Evolutionary conservation across 2,113 vertebrate species (phyloP).

Genomic region (Numida meleagris): DNA sequence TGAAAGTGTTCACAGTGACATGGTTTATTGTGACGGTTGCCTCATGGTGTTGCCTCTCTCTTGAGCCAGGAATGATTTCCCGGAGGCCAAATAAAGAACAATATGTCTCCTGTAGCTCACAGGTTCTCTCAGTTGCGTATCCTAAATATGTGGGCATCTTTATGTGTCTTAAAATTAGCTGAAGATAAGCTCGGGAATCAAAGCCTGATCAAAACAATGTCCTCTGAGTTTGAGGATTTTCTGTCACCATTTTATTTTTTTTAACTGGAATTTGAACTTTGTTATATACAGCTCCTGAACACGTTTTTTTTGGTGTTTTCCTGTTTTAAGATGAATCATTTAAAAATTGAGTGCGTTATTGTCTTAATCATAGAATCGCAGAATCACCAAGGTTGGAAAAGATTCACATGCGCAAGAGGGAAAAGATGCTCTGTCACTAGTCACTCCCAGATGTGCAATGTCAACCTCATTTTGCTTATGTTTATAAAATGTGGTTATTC

Average conservation of each 20-base stretch:
- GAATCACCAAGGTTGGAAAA: no score
- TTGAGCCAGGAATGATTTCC: neutral
- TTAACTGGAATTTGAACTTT: neutral
- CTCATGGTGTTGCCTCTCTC: neutral
- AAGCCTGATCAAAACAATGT: neutral
- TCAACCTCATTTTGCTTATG: neutral
- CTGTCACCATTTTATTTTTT: neutral
- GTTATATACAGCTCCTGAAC: neutral
- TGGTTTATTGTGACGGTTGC: neutral
- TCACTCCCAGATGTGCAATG: neutral
- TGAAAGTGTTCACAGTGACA: neutral
- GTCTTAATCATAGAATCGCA: neutral
- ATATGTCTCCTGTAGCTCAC: neutral
- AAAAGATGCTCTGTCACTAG: neutral
- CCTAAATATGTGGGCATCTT: neutral
- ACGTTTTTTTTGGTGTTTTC: neutral
- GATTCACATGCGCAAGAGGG: neutral
- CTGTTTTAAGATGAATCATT: neutral
- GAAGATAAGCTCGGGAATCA: neutral
- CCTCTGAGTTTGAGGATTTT: neutral
- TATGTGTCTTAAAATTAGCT: neutral
- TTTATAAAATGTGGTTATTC: neutral
- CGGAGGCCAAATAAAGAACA: neutral
- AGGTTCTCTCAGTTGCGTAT: neutral
- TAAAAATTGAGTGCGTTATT: neutral